Conservation (phyloP, 2,888 invertebrate species). For the Apodemia duryi region DNA sequence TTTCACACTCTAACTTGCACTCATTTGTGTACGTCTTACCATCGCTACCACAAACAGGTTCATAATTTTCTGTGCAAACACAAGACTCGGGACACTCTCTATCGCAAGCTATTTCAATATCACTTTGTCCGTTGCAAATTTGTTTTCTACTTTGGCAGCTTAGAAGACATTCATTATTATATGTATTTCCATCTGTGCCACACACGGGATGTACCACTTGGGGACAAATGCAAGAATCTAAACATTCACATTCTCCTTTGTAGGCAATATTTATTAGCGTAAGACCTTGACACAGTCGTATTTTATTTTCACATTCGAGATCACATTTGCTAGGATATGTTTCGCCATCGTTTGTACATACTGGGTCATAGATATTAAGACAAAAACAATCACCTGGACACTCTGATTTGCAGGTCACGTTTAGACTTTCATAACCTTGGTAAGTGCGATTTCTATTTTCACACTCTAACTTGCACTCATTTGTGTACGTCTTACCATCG, state of each 20-base stretch:
- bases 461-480: not conserved
- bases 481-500: slow-evolving; percentile 36
- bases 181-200: not conserved
- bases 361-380: slow-evolving; percentile 24
- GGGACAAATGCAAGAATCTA: slow-evolving; percentile 24
- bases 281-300: not conserved
- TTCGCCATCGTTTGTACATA: slow-evolving; percentile 38
- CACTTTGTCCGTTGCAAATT: not conserved
- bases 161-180: not conserved
- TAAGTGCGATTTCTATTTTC: not conserved
- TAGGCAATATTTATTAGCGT: not conserved
- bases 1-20: slow-evolving; percentile 29
- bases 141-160: slow-evolving; percentile 10
- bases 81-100: slow-evolving; percentile 24
- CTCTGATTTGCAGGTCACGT: not conserved
- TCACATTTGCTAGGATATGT: slow-evolving; percentile 27
- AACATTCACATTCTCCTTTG: slow-evolving; percentile 17
- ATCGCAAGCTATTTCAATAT: slow-evolving; percentile 17
- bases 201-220: not conserved
- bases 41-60: slow-evolving; percentile 31
- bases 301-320: slow-evolving; percentile 26
- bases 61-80: slow-evolving; percentile 23
- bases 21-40: slow-evolving; percentile 28
- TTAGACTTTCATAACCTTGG: not conserved
- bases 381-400: slow-evolving; percentile 26